These are phyloP conservation scores for Drosophila melanosoma DNA, from an alignment of 2,888 invertebrate species.

Conservation along the genomic window DNA sequence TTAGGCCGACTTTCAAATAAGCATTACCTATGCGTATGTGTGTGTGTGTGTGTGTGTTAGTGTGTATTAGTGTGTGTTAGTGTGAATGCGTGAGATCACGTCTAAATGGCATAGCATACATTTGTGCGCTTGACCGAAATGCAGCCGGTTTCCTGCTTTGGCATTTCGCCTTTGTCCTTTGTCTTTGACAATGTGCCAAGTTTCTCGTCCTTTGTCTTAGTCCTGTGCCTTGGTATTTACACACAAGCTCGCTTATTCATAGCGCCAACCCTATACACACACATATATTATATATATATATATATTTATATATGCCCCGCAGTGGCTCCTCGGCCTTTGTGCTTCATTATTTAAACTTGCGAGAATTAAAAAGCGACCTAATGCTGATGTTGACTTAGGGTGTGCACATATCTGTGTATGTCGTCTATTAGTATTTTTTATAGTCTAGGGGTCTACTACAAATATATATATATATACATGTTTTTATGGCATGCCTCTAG, in stretches of 20 bases:
- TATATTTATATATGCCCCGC: slow-evolving; percentile 1
- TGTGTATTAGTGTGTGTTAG: slow-evolving; percentile 7
- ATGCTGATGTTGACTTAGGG: slow-evolving; percentile 44
- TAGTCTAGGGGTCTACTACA: not conserved
- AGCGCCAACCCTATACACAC: slow-evolving; percentile 11
- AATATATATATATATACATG: slow-evolving; percentile 4
- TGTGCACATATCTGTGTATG: not conserved
- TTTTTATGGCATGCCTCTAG: slow-evolving; percentile 22
- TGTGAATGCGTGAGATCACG: slow-evolving; percentile 40
- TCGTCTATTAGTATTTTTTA: not conserved
- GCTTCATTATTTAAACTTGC: slow-evolving; percentile 42
- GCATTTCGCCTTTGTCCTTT: slow-evolving; percentile 55
- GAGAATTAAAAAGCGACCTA: slow-evolving; percentile 62
- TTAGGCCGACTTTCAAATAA: slow-evolving; percentile 30
- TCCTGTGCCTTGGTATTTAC: slow-evolving; percentile 44
- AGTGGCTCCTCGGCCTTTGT: slow-evolving; percentile 1
- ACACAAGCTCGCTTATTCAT: slow-evolving; percentile 51
- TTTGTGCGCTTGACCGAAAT: slow-evolving; percentile 76
- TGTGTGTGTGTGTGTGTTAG: not conserved
- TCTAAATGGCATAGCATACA: slow-evolving; percentile 70
- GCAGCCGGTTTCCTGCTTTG: slow-evolving; percentile 55
- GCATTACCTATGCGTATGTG: slow-evolving; percentile 32
- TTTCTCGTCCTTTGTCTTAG: slow-evolving; percentile 24
- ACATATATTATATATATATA: not conserved
- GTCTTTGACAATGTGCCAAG: slow-evolving; percentile 19